Evolutionary conservation across 2,888 invertebrate species (phyloP), one percentile per base, ranked within the genome.

Genomic region (Mongoloraphidia duomilia): DNA sequence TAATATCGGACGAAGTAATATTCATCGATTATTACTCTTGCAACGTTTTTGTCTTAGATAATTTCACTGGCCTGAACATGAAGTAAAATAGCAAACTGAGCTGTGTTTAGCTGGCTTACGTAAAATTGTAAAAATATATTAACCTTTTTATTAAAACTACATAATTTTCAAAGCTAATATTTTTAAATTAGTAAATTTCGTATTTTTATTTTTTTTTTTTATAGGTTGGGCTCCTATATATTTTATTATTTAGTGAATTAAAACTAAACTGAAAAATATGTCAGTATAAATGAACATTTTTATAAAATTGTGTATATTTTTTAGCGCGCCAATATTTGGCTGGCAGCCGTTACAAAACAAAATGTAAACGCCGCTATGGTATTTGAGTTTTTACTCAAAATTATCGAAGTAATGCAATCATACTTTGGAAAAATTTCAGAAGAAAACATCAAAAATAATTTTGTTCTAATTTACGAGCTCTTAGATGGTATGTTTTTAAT

Each of bases 351-450:
- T n/a, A 97, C 98, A 26, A 95, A 96, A 71, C 97, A 98, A 71
- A 99, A 99, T 85, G 96, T 98, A 49, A 99, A 99, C 63, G 98
- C 98, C 11, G 95, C 96, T 0, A 97, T 99, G 97, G 98, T 97
- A 38, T 97, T 98, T 66, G 97, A 99, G 72, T 97, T 99, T 68
- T 76, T 99, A 41, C 79, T 95, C 48, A 96, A 97, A 70, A 95
- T 98, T 65, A 96, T 90, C 52, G 90, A 91, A 63, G 95, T 98
- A 47, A 98, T 99, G 98, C 95, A 96, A 69, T 93, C 95, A 0
- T 99, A 99, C 69, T 99, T 98, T 66, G 98, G 97, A 50, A 98
- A 99, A 73, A 92, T 99, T 55, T 95, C 96, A 0, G 98, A 99
- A 66, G 98, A 99, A 67, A 99, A 98, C 65, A 97, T 99, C 63